A percentile compares a stretch with the other conserved stretches of the same genome.
phyloP scores from a whole-genome alignment of 2,113 vertebrate genomes.

The Platycercus adscitus region DNA sequence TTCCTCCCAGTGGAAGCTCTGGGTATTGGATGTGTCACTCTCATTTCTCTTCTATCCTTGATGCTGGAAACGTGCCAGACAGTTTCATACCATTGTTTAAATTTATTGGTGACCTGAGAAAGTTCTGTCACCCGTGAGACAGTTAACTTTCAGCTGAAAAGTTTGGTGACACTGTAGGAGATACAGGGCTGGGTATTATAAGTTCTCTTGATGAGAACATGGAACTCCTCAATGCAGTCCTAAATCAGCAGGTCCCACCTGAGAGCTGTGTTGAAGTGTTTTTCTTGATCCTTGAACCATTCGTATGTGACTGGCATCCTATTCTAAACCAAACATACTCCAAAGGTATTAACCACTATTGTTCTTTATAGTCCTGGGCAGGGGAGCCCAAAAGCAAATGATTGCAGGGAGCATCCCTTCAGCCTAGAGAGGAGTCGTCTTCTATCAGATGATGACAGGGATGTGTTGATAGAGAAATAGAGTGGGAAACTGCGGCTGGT shows the following conservation, averaged over 20 bases:
- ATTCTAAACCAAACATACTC: background rate
- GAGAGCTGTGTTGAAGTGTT: background rate
- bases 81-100: constrained; percentile 15
- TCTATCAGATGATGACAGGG: background rate
- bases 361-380: background rate
- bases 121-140: constrained; percentile 3
- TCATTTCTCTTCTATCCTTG: constrained; percentile 4
- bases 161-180: background rate
- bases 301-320: background rate
- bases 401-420: background rate
- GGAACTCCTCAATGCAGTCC: background rate
- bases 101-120: constrained; percentile 43
- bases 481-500: background rate
- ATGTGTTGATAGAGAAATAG: background rate
- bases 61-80: background rate
- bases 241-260: background rate
- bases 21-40: background rate
- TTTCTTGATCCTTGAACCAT: background rate
- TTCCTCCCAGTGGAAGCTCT: background rate
- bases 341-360: background rate
- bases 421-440: background rate
- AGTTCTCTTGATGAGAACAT: background rate
- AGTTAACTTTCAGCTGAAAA: background rate
- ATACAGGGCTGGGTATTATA: background rate
- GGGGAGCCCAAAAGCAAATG: background rate